Conservation (phyloP, 2,888 invertebrate species). For the Ectropis crepuscularia region DNA sequence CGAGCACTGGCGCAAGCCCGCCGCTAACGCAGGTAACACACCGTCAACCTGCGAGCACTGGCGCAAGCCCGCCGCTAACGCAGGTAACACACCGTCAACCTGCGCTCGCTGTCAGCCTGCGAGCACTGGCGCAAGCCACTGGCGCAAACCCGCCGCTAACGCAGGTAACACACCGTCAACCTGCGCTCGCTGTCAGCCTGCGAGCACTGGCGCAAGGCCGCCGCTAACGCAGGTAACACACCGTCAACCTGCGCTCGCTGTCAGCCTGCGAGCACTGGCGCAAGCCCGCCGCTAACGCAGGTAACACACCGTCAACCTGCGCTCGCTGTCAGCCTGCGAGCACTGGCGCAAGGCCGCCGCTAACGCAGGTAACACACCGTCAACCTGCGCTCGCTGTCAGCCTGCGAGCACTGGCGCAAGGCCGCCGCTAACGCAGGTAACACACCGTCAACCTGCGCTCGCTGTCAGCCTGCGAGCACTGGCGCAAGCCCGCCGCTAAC, state of each 20-base stretch:
- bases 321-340: conserved; percentile 93
- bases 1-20: conserved; percentile 86
- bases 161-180: too few species aligned
- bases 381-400: conserved; percentile 93
- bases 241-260: conserved; percentile 95
- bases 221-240: too few species aligned
- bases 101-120: conserved; percentile 95
- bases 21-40: too few species aligned
- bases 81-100: conserved; percentile 98
- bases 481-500: conserved; percentile 84
- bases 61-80: conserved; percentile 75
- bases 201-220: conserved; percentile 86
- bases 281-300: too few species aligned
- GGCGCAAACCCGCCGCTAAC: conserved; percentile 84
- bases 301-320: conserved; percentile 97
- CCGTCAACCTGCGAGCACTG: conserved; percentile 92
- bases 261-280: conserved; percentile 93
- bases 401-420: conserved; percentile 91
- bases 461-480: conserved; percentile 91
- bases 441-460: conserved; percentile 97
- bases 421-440: too few species aligned
- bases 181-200: conserved; percentile 94
- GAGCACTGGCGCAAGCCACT: conserved; percentile 92
- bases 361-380: too few species aligned
- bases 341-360: conserved; percentile 86